These are phyloP conservation scores for Xerus rutilus DNA, from an alignment of 2,797 vertebrate species.

Conservation along the genomic window DNA sequence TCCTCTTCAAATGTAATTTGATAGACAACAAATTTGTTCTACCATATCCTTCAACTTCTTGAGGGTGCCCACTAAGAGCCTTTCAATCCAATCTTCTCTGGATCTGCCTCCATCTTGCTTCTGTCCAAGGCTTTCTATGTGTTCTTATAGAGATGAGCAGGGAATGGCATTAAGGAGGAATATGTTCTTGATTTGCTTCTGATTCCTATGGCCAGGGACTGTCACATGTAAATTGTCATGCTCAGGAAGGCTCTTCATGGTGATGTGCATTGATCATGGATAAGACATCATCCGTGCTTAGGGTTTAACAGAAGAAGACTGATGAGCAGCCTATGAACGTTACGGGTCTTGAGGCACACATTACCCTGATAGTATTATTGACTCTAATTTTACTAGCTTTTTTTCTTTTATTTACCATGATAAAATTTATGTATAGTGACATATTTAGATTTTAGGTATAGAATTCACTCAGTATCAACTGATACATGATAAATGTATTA, in stretches of 20 bases:
- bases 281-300: neutral
- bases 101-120: neutral
- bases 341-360: neutral
- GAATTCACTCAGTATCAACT: neutral
- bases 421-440: neutral
- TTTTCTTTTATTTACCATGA: neutral
- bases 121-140: neutral
- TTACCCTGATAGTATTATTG: neutral
- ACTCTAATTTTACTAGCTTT: neutral
- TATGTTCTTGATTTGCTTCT: neutral
- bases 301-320: neutral
- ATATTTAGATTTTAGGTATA: neutral
- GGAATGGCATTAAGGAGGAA: neutral
- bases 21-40: neutral
- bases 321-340: neutral
- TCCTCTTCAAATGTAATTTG: neutral
- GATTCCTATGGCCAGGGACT: neutral
- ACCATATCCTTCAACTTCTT: neutral
- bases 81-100: neutral
- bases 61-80: neutral
- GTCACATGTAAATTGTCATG: neutral
- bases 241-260: neutral
- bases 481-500: neutral
- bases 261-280: neutral
- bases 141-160: neutral